phyloP scores from a whole-genome alignment of 2,113 vertebrate species.

The Pitta sordida region DNA sequence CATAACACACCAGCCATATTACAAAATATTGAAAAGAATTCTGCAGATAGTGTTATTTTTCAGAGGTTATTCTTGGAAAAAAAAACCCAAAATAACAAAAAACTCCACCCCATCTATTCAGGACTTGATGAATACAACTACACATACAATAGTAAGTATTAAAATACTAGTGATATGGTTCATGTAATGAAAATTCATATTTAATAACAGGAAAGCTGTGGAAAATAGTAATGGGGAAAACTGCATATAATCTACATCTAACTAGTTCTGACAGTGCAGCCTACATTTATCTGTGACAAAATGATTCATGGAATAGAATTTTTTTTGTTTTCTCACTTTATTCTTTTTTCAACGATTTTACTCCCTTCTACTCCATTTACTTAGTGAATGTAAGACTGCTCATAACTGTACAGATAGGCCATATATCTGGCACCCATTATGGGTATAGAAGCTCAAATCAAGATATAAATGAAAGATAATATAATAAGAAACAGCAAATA shows the following conservation, averaged over 20 bases:
- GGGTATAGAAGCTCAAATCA: neutral
- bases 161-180: neutral
- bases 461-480: neutral
- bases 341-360: neutral
- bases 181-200: neutral
- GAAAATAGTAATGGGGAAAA: neutral
- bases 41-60: neutral
- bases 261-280: neutral
- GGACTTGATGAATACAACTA: neutral
- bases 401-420: neutral
- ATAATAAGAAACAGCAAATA: neutral
- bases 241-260: neutral
- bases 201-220: neutral
- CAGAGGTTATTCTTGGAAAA: neutral
- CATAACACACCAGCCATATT: neutral
- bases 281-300: neutral
- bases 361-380: neutral
- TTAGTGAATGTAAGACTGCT: neutral
- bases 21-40: neutral
- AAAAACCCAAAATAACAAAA: neutral
- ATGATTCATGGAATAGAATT: neutral
- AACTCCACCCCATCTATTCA: neutral
- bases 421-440: neutral
- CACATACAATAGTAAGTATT: neutral
- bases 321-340: neutral